Evolutionary conservation across 2,113 vertebrate genomes (phyloP), one percentile per base, ranked within the genome.

Genomic region (Menura novaehollandiae): DNA sequence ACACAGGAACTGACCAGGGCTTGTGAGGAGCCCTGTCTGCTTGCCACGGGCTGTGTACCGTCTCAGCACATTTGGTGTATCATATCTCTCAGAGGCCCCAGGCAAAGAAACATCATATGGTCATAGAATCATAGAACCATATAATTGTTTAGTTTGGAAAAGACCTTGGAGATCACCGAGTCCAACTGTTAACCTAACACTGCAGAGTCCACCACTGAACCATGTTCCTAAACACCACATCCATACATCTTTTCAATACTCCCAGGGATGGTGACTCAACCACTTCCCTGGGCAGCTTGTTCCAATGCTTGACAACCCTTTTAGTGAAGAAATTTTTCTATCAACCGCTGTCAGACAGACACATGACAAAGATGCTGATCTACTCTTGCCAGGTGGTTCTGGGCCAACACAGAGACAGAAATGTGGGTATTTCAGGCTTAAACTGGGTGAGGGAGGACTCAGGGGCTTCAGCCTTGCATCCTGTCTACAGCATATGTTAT

Each of bases 401-500:
- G 62, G 24, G 32, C 13, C 10, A 30, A 30, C 5, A 4, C 3
- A 41, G 37, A 74, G 17, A n/a, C 26, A 81, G n/a, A 91, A 92
- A 35, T 24, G 2, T 46, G 21, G 15, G 5, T 44, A 9, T 81
- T 47, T 77, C 37, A 30, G 33, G 15, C 35, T 84, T 11, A 20
- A 0, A 53, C 15, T 23, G 77, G 26, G 11, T 43, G 46, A 89
- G 4, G 19, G 19, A 56, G 10, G 15, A 49, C 26, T 69, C 0
- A 0, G n/a, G 24, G 35, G 8, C 27, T 53, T 87, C 37, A 67
- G 28, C 56, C 51, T 78, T 77, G 77, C 30, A 13, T 84, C 52
- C 28, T 13, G 2, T 32, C 43, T 59, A 10, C 0, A 1, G 3
- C 11, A 19, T 26, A 8, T 27, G 7, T 13, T 77, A 10, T 41